A percentile compares a stretch with the other conserved stretches of the same genome.
Evolutionary conservation across 2,113 vertebrate genomes (phyloP).

Genomic region (Steatornis caripensis): DNA sequence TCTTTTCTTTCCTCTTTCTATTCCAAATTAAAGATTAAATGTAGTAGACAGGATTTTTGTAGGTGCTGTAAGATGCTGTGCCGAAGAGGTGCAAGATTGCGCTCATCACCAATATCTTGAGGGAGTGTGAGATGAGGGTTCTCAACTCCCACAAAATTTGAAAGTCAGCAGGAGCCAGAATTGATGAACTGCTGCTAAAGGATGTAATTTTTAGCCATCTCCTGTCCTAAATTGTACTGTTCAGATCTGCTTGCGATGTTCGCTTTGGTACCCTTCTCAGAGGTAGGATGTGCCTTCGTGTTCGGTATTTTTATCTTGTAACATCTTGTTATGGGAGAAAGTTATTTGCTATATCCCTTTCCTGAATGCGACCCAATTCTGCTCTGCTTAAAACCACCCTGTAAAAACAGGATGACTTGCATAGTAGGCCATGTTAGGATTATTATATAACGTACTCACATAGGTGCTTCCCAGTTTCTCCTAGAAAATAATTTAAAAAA

Average conservation of each 20-base stretch:
- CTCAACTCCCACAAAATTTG: not conserved
- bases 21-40: not conserved
- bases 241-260: not conserved
- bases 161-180: not conserved
- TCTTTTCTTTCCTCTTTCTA: accelerated
- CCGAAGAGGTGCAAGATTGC: not conserved
- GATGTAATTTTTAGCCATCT: not conserved
- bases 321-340: not conserved
- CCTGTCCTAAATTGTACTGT: not conserved
- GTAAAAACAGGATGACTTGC: not conserved
- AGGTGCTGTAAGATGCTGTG: not conserved
- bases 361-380: not conserved
- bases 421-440: not conserved
- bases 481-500: not conserved
- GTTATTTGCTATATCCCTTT: not conserved
- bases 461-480: not conserved
- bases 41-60: not conserved
- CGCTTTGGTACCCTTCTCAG: not conserved
- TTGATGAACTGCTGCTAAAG: not conserved
- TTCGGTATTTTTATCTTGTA: not conserved
- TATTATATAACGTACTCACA: accelerated
- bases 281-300: not conserved
- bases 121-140: not conserved
- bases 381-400: not conserved
- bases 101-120: not conserved